phyloP scores from a whole-genome alignment of 2,113 vertebrate species.

The Aldabrachelys gigantea region DNA sequence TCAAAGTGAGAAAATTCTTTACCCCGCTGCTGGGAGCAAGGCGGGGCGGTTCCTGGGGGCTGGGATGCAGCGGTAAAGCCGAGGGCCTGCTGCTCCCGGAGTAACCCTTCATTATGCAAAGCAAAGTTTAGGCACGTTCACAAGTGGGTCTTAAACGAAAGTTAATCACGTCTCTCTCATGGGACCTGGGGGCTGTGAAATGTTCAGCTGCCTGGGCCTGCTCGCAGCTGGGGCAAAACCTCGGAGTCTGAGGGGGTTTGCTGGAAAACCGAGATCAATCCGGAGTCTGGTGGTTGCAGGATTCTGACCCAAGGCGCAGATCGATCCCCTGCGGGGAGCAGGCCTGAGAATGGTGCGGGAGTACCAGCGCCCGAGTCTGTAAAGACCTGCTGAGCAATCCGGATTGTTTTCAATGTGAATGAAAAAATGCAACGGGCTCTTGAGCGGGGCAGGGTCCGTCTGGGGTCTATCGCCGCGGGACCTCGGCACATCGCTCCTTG shows the following conservation, averaged over 20 bases:
- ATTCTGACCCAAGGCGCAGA: no score
- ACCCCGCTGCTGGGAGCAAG: conserved; percentile 30
- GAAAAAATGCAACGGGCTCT: not conserved
- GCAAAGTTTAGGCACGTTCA: conserved; percentile 58
- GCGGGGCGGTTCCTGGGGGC: not conserved
- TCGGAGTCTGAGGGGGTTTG: not conserved
- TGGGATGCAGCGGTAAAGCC: not conserved
- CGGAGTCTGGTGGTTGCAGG: not conserved
- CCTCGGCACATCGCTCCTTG: not conserved
- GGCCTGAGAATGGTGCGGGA: no score
- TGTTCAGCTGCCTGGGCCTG: not conserved
- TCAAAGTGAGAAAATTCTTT: conserved; percentile 71
- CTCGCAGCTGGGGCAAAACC: not conserved
- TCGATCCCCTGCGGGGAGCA: no score
- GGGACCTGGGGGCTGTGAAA: not conserved
- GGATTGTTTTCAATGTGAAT: not conserved
- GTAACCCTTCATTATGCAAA: conserved; percentile 69
- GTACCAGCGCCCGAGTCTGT: no score
- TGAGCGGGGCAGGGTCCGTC: not conserved
- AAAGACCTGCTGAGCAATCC: no score
- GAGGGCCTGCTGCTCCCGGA: conserved; percentile 23
- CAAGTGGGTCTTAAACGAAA: conserved; percentile 64
- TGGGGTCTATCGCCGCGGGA: not conserved
- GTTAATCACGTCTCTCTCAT: conserved; percentile 16
- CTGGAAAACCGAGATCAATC: not conserved